A percentile compares a stretch with the other conserved stretches of the same genome.
phyloP scores from a whole-genome alignment of 2,113 vertebrate genomes.

The Telmatochromis bifrenatus region DNA sequence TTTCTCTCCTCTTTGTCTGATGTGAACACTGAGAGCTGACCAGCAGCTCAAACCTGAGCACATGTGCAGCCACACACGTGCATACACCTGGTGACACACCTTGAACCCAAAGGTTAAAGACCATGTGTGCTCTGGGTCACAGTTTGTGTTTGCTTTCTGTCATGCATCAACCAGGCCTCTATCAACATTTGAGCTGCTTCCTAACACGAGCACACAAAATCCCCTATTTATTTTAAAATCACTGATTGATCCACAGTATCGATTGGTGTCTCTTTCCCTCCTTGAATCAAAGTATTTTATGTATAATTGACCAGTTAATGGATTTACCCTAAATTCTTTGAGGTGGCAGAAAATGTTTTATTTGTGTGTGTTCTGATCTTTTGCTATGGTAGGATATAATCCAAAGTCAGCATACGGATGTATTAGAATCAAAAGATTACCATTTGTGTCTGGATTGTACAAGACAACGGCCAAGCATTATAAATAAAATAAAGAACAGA shows the following conservation, averaged over 20 bases:
- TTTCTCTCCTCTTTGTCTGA: background rate
- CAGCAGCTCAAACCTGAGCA: background rate
- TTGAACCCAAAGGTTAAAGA: conserved; percentile 45
- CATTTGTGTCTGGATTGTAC: background rate
- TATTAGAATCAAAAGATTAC: background rate
- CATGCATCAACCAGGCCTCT: background rate
- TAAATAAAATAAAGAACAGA: background rate
- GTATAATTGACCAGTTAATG: background rate
- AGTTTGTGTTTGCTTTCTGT: conserved; percentile 24
- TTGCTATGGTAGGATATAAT: background rate
- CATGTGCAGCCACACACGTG: background rate
- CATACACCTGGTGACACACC: background rate
- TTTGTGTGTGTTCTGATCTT: background rate
- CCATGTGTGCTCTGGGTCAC: conserved; percentile 21
- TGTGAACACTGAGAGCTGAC: background rate
- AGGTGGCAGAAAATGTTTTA: background rate
- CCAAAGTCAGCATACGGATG: rapidly evolving
- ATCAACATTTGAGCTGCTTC: conserved; percentile 16
- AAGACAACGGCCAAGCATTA: rapidly evolving
- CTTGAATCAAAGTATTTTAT: background rate
- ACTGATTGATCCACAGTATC: background rate
- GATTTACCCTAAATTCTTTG: background rate
- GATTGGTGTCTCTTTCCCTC: background rate
- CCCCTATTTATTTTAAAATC: background rate
- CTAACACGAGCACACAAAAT: background rate